Evolutionary conservation across 2,797 vertebrate genomes (phyloP), one percentile per base, ranked within the genome.

Genomic region (Myotis planiceps): DNA sequence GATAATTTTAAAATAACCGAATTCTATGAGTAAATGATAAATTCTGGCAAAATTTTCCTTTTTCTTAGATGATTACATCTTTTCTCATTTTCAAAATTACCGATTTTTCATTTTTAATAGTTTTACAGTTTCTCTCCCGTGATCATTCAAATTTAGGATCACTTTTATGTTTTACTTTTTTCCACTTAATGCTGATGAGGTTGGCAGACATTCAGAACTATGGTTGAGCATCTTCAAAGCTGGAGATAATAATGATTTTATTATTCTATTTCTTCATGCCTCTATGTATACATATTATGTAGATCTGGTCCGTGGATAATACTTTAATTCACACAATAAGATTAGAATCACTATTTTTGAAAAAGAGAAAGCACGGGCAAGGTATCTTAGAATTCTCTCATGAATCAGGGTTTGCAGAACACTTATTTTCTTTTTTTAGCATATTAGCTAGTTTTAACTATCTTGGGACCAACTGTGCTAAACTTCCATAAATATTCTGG

Each of bases 401-500:
- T 90, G 72, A 97, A 90, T 84, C 0, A 6, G 27, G 4, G 84
- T 97, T 88, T 55, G 37, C 71, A 82, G 91, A 60, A 9, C 51
- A 88, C 84, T 90, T 12, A 19, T 72, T 96, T 88, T 19, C 2
- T 86, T 94, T 97, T 97, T 92, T 65, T 19, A 76, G 71, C 32
- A 92, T 85, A 71, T 79, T 97, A 96, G 78, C 69, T 79, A 29
- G 58, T 75, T 85, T 90, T 83, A 95, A 5, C 53, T 88, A 18
- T 72, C 65, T 83, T 95, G 51, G 91, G 96, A 83, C 32, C 0
- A 4, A 49, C 39, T 97, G 47, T 84, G 75, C 68, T 87, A 39
- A 92, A 92, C 42, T 82, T 96, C 94, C 42, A 93, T 96, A 97
- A 97, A 96, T 92, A 95, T 76, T 82, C 60, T 93, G 69, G n/a